Evolutionary conservation across 64 coral and sea anemone species (phyloP), one percentile per base, ranked within the genome.

Genomic region (Catalaphyllia jardinei): DNA sequence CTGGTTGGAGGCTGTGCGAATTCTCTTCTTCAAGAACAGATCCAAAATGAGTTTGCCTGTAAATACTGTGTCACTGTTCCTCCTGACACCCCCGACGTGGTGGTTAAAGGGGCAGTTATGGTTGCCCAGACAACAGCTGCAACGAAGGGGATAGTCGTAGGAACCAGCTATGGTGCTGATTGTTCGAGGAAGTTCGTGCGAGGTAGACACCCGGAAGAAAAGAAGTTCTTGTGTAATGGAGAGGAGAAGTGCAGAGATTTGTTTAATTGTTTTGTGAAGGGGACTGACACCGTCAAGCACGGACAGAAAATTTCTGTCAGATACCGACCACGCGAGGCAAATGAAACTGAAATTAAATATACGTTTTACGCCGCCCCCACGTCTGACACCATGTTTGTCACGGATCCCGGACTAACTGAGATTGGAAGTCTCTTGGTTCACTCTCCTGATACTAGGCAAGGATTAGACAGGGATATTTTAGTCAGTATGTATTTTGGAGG

Each of bases 261-360:
- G 50, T 78, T 78, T 12, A 51, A 78, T 19, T 25, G 39, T 33
- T 52, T 78, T 78, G 76, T 78, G 39, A 78, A 76, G 35, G 29
- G 24, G 8, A 76, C 18, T 19, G 74, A 76, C 18, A 76, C 33
- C 74, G 38, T 76, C 31, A 76, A 46, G 22, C 38, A 20, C 35
- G 30, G 74, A 76, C 11, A 76, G 74, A 50, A 38, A 22, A 46
- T 76, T 10, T 33, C 74, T 17, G 22, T 76, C 16, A 76, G 14
- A 18, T 76, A 76, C 38, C 74, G 74, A 22, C 74, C 74, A 42
- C 31, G 31, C 33, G 31, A 76, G 1, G 30, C 74, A 20, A 17
- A 76, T 76, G 74, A 76, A 76, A 76, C 74, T 17, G 74, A 50
- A 76, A 76, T 76, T 33, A 35, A 9, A 76, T 76, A 76, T 46